A percentile compares a stretch with the other conserved stretches of the same genome.
Conservation (phyloP, 1,140 invertebrate genomes). For the Drosophila biarmipes region DNA sequence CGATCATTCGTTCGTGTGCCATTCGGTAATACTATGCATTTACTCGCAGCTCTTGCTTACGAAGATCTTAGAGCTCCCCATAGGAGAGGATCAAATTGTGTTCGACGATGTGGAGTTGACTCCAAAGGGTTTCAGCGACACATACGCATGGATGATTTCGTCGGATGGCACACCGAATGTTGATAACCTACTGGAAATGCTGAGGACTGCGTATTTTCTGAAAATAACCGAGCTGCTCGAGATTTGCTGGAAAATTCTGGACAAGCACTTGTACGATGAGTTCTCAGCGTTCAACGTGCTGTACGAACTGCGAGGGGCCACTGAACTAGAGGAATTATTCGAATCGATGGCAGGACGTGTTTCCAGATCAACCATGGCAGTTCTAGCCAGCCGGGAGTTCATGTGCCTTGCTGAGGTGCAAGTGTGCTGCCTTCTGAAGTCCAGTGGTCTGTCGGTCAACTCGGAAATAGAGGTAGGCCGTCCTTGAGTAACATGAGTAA, state of each 20-base stretch:
- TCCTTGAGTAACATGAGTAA: not conserved
- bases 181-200: not conserved
- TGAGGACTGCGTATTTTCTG: slow-evolving; percentile 11
- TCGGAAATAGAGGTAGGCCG: slow-evolving; percentile 41
- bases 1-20: not conserved
- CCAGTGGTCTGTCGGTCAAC: slow-evolving; percentile 37
- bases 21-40: not conserved
- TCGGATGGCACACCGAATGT: not conserved
- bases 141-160: slow-evolving; percentile 17
- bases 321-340: slow-evolving; percentile 1
- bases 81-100: not conserved
- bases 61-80: no score
- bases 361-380: not conserved
- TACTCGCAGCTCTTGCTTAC: not conserved
- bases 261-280: slow-evolving; percentile 3
- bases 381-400: slow-evolving; percentile 23
- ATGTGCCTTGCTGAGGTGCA: slow-evolving; percentile 19
- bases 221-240: slow-evolving; percentile 17
- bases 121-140: slow-evolving; percentile 1
- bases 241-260: slow-evolving; percentile 12
- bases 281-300: slow-evolving; percentile 23
- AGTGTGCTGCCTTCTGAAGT: slow-evolving; percentile 7
- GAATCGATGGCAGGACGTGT: slow-evolving; percentile 20
- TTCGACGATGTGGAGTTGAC: not conserved
- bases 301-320: not conserved